Base-by-base conservation (phyloP, 2,888 invertebrate genomes). In the Cataglyphis livida region DNA sequence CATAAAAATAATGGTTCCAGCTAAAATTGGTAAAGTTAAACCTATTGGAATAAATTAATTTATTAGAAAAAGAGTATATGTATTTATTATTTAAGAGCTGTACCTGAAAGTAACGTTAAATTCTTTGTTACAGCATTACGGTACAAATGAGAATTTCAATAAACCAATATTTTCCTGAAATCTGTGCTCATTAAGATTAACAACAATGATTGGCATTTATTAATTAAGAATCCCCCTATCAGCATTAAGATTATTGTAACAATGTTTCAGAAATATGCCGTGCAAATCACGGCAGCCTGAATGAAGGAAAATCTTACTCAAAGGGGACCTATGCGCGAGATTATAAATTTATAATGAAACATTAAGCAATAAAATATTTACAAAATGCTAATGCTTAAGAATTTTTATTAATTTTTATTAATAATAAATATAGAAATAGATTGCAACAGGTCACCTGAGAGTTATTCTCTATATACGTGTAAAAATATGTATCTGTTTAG, bases 31-130 rank as follows among this genome's bases (percentile, higher is more conserved):
- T 92, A 90, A 91, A 91, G 91, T 93, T 91, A 92, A 91, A 93
- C 94, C 94, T 94, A 94, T 93, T 94, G 94, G 93, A 94, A 88
- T 91, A 93, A 93, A 93, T 92, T 76, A 91, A 89, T 91, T 91
- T 89, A 92, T 93, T 92, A 91, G 90, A 86, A 90, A 91, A 91
- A 90, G 51, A 51, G 87, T 90, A 91, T 88, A 84, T 90, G 85
- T 85, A 88, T 92, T 90, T 66, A 74, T 90, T 86, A 88, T 90
- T 92, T 90, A 91, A 92, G 93, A 92, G 66, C 68, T 92, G 94
- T 91, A 94, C 94, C 94, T 94, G 94, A 94, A 94, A 94, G 92
- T 94, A 94, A 94, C 91, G 92, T 93, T 93, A 92, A 89, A 93
- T 94, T 91, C 90, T 92, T 90, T 91, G 91, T 87, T 92, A 91